Evolutionary conservation across 2,113 vertebrate species (phyloP).

Genomic region (Pipa parva): DNA sequence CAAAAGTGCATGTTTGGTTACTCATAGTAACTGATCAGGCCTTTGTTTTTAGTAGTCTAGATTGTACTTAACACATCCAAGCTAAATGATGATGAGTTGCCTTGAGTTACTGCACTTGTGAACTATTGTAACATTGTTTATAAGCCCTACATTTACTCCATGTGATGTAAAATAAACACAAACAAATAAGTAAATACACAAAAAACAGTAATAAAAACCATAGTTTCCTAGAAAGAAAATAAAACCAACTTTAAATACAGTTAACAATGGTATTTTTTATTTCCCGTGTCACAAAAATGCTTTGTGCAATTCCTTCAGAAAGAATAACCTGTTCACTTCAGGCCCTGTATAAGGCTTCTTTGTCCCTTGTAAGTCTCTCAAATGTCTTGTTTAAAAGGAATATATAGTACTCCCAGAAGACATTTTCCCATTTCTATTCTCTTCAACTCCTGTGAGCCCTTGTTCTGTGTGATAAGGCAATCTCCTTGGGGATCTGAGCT

Average conservation of each 20-base stretch:
- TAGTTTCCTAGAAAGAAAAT: constrained; percentile 53
- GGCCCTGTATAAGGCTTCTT: constrained; percentile 65
- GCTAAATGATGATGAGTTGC: too few relatives aligned
- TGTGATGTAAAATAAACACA: too few relatives aligned
- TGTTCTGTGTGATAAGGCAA: constrained; percentile 80
- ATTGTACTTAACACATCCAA: too few relatives aligned
- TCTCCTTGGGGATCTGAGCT: constrained; percentile 79
- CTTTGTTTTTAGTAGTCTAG: too few relatives aligned
- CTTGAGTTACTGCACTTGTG: too few relatives aligned
- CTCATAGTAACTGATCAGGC: too few relatives aligned
- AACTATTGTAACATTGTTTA: too few relatives aligned
- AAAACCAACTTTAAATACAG: constrained; percentile 47
- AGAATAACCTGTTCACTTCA: constrained; percentile 66
- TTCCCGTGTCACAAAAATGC: constrained; percentile 59
- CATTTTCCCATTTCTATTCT: constrained; percentile 80
- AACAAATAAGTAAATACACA: too few relatives aligned
- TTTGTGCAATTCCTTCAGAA: constrained; percentile 61
- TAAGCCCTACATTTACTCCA: too few relatives aligned
- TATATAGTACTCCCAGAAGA: constrained; percentile 77
- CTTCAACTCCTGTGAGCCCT: constrained; percentile 75
- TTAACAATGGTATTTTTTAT: constrained; percentile 56
- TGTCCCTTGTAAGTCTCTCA: constrained; percentile 74
- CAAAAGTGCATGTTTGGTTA: too few relatives aligned
- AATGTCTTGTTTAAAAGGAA: constrained; percentile 80
- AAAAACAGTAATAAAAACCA: too few relatives aligned